Evolutionary conservation across 2,797 vertebrate species (phyloP).

Genomic region (Tangara arthus): DNA sequence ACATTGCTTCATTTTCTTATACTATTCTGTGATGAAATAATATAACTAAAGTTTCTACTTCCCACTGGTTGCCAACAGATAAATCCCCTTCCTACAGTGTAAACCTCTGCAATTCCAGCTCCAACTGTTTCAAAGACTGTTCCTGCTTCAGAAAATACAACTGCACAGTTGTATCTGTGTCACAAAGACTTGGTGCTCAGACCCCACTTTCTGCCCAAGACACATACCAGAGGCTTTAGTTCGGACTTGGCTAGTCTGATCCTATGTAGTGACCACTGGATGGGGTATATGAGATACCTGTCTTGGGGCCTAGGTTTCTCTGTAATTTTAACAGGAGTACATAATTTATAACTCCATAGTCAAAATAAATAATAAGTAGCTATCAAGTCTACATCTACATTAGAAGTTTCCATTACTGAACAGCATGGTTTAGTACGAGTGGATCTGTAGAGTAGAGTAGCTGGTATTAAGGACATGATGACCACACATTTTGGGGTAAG

Average conservation of each 20-base stretch:
- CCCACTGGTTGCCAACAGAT: background rate
- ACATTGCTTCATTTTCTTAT: background rate
- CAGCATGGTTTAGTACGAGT: fast-evolving
- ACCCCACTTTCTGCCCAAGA: background rate
- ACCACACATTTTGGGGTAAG: background rate
- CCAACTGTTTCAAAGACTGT: background rate
- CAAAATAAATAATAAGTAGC: background rate
- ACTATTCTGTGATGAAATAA: background rate
- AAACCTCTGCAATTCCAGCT: background rate
- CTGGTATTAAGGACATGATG: background rate
- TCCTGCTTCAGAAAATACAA: background rate
- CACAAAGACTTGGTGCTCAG: background rate
- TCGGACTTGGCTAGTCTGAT: background rate
- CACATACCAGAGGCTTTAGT: fast-evolving
- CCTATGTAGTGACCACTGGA: background rate
- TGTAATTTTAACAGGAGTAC: background rate
- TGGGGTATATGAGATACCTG: fast-evolving
- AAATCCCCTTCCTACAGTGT: background rate
- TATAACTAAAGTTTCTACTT: background rate
- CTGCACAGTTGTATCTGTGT: background rate
- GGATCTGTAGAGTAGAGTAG: background rate
- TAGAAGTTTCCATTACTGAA: background rate
- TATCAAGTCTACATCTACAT: background rate
- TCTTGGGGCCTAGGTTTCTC: background rate
- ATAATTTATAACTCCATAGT: background rate